These are phyloP conservation scores for Shinisaurus crocodilurus DNA, from an alignment of 2,113 vertebrate species.

Conservation along the genomic window DNA sequence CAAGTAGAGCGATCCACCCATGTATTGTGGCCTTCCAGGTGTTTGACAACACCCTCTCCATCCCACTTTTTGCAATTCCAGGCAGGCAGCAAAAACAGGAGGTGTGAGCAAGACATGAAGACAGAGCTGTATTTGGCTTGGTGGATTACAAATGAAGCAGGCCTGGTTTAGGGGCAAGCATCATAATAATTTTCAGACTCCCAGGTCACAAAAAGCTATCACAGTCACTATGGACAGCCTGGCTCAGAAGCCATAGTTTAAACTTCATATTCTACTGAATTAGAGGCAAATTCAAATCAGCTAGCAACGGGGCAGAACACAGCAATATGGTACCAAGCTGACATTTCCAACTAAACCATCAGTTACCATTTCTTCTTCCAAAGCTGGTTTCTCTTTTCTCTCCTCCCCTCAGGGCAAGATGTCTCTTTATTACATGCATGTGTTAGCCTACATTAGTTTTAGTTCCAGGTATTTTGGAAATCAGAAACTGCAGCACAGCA, in stretches of 20 bases:
- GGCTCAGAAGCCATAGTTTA: not conserved
- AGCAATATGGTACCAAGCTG: not conserved
- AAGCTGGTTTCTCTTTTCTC: not conserved
- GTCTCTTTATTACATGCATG: not conserved
- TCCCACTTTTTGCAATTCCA: not conserved
- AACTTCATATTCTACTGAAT: not conserved
- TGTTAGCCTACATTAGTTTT: not conserved
- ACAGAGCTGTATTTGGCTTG: not conserved
- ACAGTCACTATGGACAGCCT: no score
- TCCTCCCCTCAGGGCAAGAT: not conserved
- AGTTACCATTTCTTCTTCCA: not conserved
- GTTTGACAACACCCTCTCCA: not conserved
- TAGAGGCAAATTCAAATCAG: not conserved
- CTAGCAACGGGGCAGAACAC: not conserved
- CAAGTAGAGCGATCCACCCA: not conserved
- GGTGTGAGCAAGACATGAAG: not conserved
- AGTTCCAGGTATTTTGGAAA: not conserved
- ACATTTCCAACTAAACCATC: not conserved
- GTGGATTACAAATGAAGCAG: not conserved
- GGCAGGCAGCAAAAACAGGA: not conserved
- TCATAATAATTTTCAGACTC: not conserved
- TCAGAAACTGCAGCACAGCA: constrained; percentile 7
- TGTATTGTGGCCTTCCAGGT: not conserved
- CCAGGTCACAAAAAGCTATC: no score
- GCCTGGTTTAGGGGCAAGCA: not conserved